Conservation (phyloP, 2,888 invertebrate species). For the Amphipoea oculea region DNA sequence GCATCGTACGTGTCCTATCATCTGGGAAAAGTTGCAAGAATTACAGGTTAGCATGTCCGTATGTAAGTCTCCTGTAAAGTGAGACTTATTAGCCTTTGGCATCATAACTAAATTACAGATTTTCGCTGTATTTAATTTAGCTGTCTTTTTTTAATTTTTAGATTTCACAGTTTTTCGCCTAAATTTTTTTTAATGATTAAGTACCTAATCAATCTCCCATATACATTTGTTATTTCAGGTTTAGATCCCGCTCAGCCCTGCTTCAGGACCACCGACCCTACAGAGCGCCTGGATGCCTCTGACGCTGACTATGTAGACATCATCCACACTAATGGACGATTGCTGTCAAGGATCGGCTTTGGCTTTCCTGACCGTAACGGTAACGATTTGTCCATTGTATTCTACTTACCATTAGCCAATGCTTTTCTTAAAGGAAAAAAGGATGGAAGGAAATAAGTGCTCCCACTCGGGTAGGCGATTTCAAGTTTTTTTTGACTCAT, state of each 20-base stretch:
- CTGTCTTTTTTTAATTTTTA: not conserved
- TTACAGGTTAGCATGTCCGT: slow-evolving; percentile 84
- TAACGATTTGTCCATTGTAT: slow-evolving; percentile 65
- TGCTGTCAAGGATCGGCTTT: slow-evolving; percentile 89
- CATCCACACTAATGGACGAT: slow-evolving; percentile 91
- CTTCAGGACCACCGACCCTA: slow-evolving; percentile 84
- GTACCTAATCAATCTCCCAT: not conserved
- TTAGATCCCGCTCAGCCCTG: slow-evolving; percentile 92
- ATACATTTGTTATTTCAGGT: slow-evolving; percentile 75
- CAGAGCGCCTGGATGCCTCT: slow-evolving; percentile 87
- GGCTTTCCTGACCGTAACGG: slow-evolving; percentile 91
- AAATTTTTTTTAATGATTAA: not conserved
- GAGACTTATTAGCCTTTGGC: not conserved
- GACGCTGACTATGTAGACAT: slow-evolving; percentile 92
- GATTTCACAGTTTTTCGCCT: not conserved
- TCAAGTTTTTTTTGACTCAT: not conserved
- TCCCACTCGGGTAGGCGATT: not conserved
- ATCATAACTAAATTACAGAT: not conserved
- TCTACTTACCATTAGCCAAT: not conserved
- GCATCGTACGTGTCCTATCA: slow-evolving; percentile 89
- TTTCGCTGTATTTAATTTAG: not conserved
- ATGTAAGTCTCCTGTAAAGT: not conserved
- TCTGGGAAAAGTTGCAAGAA: slow-evolving; percentile 85
- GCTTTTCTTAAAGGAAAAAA: not conserved
- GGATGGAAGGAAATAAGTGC: too few relatives aligned